Base-by-base conservation (phyloP, 2,797 vertebrate species). In the Neomorphus geoffroyi region DNA sequence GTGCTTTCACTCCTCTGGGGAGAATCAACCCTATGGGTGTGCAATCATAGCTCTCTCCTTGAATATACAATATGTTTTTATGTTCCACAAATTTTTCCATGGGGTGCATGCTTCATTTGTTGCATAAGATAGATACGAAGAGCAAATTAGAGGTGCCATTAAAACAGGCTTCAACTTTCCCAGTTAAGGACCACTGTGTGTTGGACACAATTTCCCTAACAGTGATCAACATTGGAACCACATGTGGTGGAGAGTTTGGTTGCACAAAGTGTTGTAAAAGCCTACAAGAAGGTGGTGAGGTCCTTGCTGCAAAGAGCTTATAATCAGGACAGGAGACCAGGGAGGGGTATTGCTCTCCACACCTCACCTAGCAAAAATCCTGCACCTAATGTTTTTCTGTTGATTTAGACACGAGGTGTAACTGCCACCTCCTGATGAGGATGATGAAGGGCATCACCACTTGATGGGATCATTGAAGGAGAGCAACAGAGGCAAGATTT, bases 61-160 rank as follows among this genome's bases (percentile, higher is more conserved):
- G 23, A 26, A 1, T 18, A 8, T 35, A 28, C 6, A 1, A 9
- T 15, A 4, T 0, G 2, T 9, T 70, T 84, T 64, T n/a, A 7
- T 7, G 0, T 33, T 50, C 23, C 35, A 11, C 0, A 0, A 10
- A 18, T 62, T 81, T 79, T 84, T 51, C 53, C 15, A 3, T 33
- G 30, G 43, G 33, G 41, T 39, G 4, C 18, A 0, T 53, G 26
- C 45, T 43, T 80, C 27, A 4, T 66, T 78, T 57, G 5, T 41
- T 80, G 24, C 4, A 0, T 35, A 13, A 48, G 33, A 45, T 22
- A 32, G 50, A 53, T 21, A 14, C 2, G 2, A 74, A 62, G 62
- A 32, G 19, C 0, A 0, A 48, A 71, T 67, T 50, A 48, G 54
- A 79, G 9, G 18, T 50, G 33, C 64, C 66, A 5, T 82, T 50